phyloP scores from a whole-genome alignment of 1,140 invertebrate genomes.

The Calosoma granatense region DNA sequence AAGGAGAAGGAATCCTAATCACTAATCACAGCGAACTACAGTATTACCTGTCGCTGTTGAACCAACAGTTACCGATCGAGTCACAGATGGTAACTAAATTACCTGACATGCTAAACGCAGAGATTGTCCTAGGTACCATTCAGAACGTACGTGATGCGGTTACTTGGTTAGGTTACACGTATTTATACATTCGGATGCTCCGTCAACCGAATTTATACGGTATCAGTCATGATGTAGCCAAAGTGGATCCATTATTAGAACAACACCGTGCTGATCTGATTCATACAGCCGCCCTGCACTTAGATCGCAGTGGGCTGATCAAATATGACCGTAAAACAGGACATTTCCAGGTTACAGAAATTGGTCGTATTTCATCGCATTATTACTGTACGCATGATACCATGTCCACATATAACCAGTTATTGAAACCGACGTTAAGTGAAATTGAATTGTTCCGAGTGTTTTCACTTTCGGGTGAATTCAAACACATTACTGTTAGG shows the following conservation, averaged over 20 bases:
- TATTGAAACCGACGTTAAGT: conserved; percentile 91
- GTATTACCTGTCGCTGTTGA: conserved; percentile 94
- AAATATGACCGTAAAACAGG: conserved; percentile 96
- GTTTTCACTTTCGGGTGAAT: conserved; percentile 94
- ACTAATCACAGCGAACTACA: conserved; percentile 98
- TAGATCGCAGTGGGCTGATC: conserved; percentile 86
- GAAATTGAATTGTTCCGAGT: conserved; percentile 99
- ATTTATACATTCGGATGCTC: conserved; percentile 89
- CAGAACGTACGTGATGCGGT: conserved; percentile 93
- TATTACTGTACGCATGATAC: conserved; percentile 97
- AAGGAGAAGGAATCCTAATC: conserved; percentile 97
- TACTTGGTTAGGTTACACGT: conserved; percentile 91
- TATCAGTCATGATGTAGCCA: conserved; percentile 67
- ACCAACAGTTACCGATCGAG: conserved; percentile 91
- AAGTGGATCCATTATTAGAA: conserved; percentile 77
- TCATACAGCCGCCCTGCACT: conserved; percentile 87
- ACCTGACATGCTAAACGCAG: conserved; percentile 96
- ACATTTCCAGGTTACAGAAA: conserved; percentile 77
- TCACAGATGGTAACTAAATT: conserved; percentile 77
- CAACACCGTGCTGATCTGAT: conserved; percentile 87
- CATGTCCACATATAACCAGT: conserved; percentile 93
- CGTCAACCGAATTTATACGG: conserved; percentile 82
- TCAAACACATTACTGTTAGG: conserved; percentile 84
- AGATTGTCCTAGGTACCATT: conserved; percentile 93
- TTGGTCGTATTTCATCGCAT: conserved; percentile 95